A percentile compares a stretch with the other conserved stretches of the same genome.
These are phyloP conservation scores for honey bee (Apis mellifera) DNA, from an alignment of 1,140 invertebrate genomes.

Conservation along the genomic window Amel_HAv3.1 CM009931.2:18648501-18649000, in stretches of 20 bases:
- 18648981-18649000: not conserved
- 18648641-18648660: not conserved
- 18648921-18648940: not conserved
- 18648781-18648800: conserved; percentile 30
- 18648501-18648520: not conserved
- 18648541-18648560: not conserved
- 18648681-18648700: rapidly evolving
- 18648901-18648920: not conserved
- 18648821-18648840: conserved; percentile 24
- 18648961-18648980: not conserved
- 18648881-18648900: not conserved
- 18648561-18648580: not conserved
- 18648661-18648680: not conserved
- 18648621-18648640: not conserved
- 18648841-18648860: not conserved
- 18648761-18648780: not conserved
- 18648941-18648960: not conserved
- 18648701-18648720: not conserved
- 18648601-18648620: not conserved
- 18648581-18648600: too few species aligned
- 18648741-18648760: not conserved
- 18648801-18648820: conserved; percentile 24
- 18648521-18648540: not conserved
- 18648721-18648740: conserved; percentile 9
- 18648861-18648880: not conserved